These are phyloP conservation scores for Caretta caretta DNA, from an alignment of 2,113 vertebrate species.

Conservation along the genomic window DNA sequence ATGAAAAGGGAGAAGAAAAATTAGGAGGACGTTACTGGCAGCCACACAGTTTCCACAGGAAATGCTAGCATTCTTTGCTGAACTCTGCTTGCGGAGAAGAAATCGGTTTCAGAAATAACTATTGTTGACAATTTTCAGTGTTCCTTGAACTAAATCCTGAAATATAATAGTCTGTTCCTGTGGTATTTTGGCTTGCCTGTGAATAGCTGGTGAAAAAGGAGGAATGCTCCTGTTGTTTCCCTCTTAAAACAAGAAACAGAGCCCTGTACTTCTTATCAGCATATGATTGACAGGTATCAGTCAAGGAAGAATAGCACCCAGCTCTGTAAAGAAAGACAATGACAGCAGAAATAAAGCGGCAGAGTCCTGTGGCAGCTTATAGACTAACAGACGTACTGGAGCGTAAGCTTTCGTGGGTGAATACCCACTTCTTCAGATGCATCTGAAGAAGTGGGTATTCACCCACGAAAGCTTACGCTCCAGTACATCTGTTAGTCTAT, in stretches of 20 bases:
- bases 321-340: neutral
- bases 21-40: constrained; percentile 66
- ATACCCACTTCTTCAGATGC: no score
- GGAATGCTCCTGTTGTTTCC: neutral
- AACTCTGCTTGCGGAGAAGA: constrained; percentile 60
- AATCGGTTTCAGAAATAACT: constrained; percentile 62
- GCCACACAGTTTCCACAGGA: constrained; percentile 79
- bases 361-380: no score
- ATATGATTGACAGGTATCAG: constrained; percentile 50
- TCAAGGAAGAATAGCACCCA: neutral
- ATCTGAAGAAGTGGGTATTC: no score
- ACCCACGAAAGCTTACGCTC: no score
- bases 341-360: neutral
- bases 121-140: constrained; percentile 66
- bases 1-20: constrained; percentile 39
- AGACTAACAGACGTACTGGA: no score
- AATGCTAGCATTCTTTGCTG: constrained; percentile 76
- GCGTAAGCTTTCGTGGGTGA: no score
- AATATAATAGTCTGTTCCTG: constrained; percentile 42
- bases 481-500: no score
- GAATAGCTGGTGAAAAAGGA: constrained; percentile 33
- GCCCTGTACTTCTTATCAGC: neutral
- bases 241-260: neutral
- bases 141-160: constrained; percentile 9
- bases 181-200: constrained; percentile 46